Percentiles rank a stretch among this genome's conserved stretches.
phyloP scores from a whole-genome alignment of 2,888 invertebrate genomes.

The Ichneumoninae sp. region DNA sequence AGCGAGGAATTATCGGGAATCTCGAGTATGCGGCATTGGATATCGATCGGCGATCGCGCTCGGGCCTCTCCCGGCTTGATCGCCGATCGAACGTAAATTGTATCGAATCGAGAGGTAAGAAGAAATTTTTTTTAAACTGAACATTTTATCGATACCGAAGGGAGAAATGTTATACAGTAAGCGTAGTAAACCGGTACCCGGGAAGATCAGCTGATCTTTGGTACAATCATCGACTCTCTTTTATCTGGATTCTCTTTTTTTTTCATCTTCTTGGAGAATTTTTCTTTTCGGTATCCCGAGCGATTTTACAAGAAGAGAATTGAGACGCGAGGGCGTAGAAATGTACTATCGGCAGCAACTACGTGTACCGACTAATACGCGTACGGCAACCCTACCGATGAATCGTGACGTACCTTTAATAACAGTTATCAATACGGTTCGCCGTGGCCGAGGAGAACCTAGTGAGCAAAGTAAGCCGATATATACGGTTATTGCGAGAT shows the following conservation, averaged over 20 bases:
- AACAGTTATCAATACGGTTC: conserved; percentile 61
- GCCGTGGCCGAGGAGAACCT: conserved; percentile 26
- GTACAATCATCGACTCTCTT: conserved; percentile 7
- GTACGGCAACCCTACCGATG: conserved; percentile 28
- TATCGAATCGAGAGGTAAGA: neutral
- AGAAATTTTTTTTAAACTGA: neutral
- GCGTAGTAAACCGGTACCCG: conserved; percentile 11
- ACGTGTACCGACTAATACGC: conserved; percentile 31
- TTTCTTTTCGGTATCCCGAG: neutral
- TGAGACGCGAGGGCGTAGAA: conserved; percentile 43
- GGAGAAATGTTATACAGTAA: neutral
- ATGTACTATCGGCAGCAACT: conserved; percentile 12
- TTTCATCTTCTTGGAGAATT: neutral
- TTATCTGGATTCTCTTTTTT: neutral
- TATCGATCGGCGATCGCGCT: conserved; percentile 20
- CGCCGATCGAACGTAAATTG: conserved; percentile 5
- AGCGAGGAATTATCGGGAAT: conserved; percentile 30
- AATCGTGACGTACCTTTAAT: conserved; percentile 53
- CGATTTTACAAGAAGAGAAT: conserved; percentile 14
- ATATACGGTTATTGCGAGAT: conserved; percentile 45
- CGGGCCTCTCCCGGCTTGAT: neutral
- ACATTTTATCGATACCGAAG: neutral
- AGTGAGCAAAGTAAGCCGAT: conserved; percentile 46
- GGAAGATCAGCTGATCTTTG: conserved; percentile 9
- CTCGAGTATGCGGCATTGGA: conserved; percentile 5